phyloP scores from a whole-genome alignment of 2,113 vertebrate genomes.

The Pleuronectes platessa region DNA sequence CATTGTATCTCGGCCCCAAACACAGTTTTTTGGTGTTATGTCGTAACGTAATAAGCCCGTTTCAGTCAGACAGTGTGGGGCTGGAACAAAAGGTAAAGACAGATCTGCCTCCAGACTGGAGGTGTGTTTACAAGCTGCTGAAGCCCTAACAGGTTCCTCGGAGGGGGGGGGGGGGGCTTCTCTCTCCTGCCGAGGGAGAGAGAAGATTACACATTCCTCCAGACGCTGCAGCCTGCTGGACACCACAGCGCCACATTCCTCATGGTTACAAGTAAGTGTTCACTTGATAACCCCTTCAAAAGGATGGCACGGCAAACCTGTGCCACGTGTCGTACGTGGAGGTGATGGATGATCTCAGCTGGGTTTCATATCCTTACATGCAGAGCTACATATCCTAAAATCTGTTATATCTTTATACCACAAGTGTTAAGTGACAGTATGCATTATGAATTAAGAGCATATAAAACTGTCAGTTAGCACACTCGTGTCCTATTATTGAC shows the following conservation, averaged over 20 bases:
- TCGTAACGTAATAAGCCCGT: not conserved
- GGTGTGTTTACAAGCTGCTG: conserved; percentile 52
- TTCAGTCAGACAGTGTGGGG: conserved; percentile 3
- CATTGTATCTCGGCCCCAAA: conserved; percentile 16
- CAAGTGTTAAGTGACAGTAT: conserved; percentile 25
- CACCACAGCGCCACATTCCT: conserved; percentile 71
- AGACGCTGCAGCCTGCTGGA: conserved; percentile 53
- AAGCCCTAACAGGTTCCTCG: conserved; percentile 36
- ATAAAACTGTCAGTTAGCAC: conserved; percentile 51
- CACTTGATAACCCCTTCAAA: conserved; percentile 64
- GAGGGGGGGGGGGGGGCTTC: conserved; percentile 19
- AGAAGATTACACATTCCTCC: conserved; percentile 64
- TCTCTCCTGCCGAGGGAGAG: conserved; percentile 30
- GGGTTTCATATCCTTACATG: conserved; percentile 14
- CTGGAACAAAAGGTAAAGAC: conserved; percentile 8
- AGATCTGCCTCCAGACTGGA: not conserved
- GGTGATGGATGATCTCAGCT: conserved; percentile 65
- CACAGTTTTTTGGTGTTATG: conserved; percentile 5
- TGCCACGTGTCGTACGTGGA: conserved; percentile 49
- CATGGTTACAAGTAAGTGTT: conserved; percentile 62
- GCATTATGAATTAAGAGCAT: conserved; percentile 43
- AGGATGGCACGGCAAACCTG: conserved; percentile 49
- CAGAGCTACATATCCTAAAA: conserved; percentile 4
- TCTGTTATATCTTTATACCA: conserved; percentile 6
- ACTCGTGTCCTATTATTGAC: conserved; percentile 42